phyloP scores from a whole-genome alignment of 2,888 invertebrate species.

The Tridacna crocea region DNA sequence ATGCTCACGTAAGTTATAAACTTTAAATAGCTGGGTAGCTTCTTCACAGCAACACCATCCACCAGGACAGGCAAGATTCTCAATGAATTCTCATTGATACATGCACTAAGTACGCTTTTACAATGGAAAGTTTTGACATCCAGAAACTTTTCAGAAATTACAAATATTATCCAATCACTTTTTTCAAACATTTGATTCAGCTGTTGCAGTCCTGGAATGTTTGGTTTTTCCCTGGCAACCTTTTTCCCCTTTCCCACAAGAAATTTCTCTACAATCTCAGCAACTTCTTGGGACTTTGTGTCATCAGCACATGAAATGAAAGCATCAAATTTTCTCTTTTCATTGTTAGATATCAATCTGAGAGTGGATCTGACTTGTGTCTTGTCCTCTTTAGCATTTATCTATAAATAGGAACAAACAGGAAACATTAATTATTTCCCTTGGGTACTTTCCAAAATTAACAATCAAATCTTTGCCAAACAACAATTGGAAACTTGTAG shows the following conservation, averaged over 20 bases:
- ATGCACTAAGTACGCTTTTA: conserved; percentile 7
- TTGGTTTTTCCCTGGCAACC: background rate
- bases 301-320: conserved; percentile 2
- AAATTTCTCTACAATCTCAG: conserved; percentile 29
- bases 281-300: conserved; percentile 21
- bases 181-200: background rate
- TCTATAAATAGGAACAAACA: too few relatives aligned
- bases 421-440: too few relatives aligned
- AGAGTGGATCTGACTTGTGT: background rate
- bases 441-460: too few relatives aligned
- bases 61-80: conserved; percentile 43
- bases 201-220: conserved; percentile 2
- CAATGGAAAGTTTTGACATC: conserved; percentile 22
- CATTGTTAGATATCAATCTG: background rate
- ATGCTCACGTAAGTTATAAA: conserved; percentile 51
- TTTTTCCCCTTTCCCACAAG: conserved; percentile 31
- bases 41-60: background rate
- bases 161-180: conserved; percentile 55
- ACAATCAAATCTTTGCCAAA: too few relatives aligned
- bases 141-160: conserved; percentile 42
- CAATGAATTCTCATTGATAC: conserved; percentile 31
- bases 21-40: conserved; percentile 43
- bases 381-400: too few relatives aligned
- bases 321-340: conserved; percentile 23
- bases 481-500: too few relatives aligned